These are phyloP conservation scores for Cyclopterus lumpus DNA, from an alignment of 2,797 vertebrate species.

Conservation along the genomic window DNA sequence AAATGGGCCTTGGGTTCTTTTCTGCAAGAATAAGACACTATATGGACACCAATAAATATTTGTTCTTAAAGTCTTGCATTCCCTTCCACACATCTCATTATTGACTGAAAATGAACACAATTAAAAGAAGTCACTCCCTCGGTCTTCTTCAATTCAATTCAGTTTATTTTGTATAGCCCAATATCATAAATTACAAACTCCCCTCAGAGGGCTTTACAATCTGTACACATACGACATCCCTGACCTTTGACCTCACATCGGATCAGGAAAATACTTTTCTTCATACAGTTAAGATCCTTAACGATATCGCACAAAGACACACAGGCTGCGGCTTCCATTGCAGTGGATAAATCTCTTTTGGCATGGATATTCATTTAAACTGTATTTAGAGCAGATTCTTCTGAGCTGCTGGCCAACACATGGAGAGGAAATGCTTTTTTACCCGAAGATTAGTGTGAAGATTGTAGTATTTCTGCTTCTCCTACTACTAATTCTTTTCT, in stretches of 20 bases:
- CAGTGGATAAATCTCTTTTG: slow-evolving; percentile 23
- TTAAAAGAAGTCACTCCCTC: neutral
- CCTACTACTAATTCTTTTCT: neutral
- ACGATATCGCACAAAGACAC: slow-evolving; percentile 26
- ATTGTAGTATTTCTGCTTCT: neutral
- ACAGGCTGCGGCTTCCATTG: neutral
- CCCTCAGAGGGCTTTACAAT: no score
- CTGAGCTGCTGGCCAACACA: slow-evolving; percentile 12
- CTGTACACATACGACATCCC: no score
- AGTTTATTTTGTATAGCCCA: no score
- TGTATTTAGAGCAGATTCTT: slow-evolving; percentile 25
- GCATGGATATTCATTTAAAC: slow-evolving; percentile 23
- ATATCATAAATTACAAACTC: no score
- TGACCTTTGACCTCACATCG: no score
- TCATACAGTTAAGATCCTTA: neutral
- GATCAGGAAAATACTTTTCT: no score
- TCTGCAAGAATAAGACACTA: neutral
- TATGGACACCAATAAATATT: neutral
- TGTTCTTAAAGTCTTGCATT: neutral
- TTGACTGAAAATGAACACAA: neutral
- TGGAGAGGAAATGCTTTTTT: neutral
- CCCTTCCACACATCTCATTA: neutral
- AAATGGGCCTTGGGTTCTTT: no score
- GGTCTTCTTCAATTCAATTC: neutral
- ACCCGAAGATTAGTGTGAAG: slow-evolving; percentile 19